phyloP scores from a whole-genome alignment of 2,888 invertebrate genomes.

The Amaurobius ferox region DNA sequence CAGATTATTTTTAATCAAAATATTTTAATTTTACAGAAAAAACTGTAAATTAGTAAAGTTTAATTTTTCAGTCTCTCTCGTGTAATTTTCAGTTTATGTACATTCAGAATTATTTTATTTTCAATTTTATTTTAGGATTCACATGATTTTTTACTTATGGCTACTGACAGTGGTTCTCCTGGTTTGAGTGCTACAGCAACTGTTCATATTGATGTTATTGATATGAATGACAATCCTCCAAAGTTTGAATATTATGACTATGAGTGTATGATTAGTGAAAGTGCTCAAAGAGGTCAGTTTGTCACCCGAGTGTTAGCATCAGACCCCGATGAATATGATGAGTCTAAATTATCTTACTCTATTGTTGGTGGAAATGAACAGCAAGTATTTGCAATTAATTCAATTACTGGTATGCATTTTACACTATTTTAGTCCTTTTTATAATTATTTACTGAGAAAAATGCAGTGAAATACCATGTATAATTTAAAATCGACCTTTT shows the following conservation, averaged over 20 bases:
- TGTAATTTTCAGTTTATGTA: too few species aligned
- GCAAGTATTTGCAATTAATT: conserved; percentile 77
- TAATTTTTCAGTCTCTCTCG: too few species aligned
- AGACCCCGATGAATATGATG: conserved; percentile 89
- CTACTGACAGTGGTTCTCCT: conserved; percentile 89
- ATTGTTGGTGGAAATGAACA: conserved; percentile 88
- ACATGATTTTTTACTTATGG: conserved; percentile 88
- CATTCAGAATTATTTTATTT: neutral
- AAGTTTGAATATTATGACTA: conserved; percentile 84
- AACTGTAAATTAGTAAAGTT: too few species aligned
- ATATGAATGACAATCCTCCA: conserved; percentile 94
- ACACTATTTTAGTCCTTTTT: too few species aligned
- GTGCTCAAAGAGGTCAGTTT: conserved; percentile 90
- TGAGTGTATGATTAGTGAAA: conserved; percentile 86
- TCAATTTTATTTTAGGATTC: conserved; percentile 78
- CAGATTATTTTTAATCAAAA: too few species aligned
- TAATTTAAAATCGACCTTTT: too few species aligned
- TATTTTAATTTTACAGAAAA: too few species aligned
- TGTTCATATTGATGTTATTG: conserved; percentile 88
- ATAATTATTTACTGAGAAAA: too few species aligned
- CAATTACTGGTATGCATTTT: conserved; percentile 75
- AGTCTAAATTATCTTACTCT: conserved; percentile 85
- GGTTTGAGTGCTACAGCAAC: conserved; percentile 86
- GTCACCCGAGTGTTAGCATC: conserved; percentile 91
- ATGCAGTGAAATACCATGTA: too few species aligned